Conservation (phyloP, 2,888 invertebrate species). For the Acanthosepion esculentum region DNA sequence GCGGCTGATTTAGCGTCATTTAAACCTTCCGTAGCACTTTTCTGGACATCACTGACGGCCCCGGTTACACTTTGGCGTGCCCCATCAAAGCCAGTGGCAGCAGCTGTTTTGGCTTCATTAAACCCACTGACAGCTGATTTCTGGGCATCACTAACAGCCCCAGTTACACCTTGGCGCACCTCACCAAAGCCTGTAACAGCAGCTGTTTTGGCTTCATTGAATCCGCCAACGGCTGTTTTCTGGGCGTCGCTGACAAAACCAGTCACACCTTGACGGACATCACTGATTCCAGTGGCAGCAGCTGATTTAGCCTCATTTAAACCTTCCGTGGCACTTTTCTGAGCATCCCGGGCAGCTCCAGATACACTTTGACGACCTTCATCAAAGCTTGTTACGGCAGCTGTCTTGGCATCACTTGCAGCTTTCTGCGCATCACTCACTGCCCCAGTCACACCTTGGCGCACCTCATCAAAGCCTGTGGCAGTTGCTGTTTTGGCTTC, state of each 20-base stretch:
- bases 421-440: neutral
- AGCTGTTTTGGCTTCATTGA: neutral
- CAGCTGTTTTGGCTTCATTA: neutral
- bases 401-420: neutral
- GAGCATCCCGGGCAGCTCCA: neutral
- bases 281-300: neutral
- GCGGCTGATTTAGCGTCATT: neutral
- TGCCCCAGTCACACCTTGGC: neutral
- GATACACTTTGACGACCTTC: neutral
- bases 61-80: neutral
- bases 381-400: neutral
- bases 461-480: neutral
- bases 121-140: neutral
- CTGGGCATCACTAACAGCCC: neutral
- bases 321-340: neutral
- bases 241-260: neutral
- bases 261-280: neutral
- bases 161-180: neutral
- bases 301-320: neutral
- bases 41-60: neutral
- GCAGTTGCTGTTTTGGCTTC: neutral
- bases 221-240: slow-evolving; percentile 1
- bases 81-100: neutral
- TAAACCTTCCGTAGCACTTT: neutral
- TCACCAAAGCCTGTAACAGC: neutral